Percentiles rank a stretch among this genome's conserved stretches.
Conservation (phyloP, 2,888 invertebrate genomes). For the Oscheius myriophilus region DNA sequence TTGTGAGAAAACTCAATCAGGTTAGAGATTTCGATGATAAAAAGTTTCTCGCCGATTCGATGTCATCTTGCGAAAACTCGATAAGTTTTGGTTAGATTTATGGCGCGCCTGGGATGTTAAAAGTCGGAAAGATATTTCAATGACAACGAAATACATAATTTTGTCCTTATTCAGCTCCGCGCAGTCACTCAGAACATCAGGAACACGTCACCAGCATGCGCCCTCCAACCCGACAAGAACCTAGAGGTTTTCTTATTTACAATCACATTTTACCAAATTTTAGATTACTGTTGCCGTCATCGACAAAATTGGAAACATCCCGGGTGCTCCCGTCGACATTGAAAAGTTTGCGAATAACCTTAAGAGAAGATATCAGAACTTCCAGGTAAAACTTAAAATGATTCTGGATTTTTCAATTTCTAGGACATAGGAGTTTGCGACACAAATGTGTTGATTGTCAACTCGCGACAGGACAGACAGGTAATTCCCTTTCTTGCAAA, state of each 20-base stretch:
- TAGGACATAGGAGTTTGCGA: conserved; percentile 68
- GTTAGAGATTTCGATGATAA: conserved; percentile 26
- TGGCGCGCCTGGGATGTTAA: too few species aligned
- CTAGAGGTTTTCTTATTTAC: conserved; percentile 41
- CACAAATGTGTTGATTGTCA: conserved; percentile 67
- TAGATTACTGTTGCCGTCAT: conserved; percentile 64
- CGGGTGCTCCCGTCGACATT: conserved; percentile 60
- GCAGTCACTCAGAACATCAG: conserved; percentile 62
- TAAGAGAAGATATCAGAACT: conserved; percentile 64
- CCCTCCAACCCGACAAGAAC: conserved; percentile 59
- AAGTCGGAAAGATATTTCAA: too few species aligned
- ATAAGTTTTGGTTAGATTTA: background rate
- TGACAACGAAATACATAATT: too few species aligned
- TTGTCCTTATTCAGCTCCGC: conserved; percentile 53
- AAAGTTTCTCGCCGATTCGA: background rate
- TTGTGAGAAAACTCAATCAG: conserved; percentile 62
- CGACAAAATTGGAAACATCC: conserved; percentile 63
- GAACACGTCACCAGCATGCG: conserved; percentile 66
- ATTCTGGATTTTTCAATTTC: background rate
- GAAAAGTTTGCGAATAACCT: conserved; percentile 69
- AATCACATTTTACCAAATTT: conserved; percentile 2
- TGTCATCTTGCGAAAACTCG: background rate
- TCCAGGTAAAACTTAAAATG: conserved; percentile 55
- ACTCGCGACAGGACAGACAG: conserved; percentile 67
- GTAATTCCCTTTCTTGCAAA: conserved; percentile 33